These are phyloP conservation scores for Charadrius vociferus DNA, from an alignment of 2,113 vertebrate genomes.

Conservation along the genomic window DNA sequence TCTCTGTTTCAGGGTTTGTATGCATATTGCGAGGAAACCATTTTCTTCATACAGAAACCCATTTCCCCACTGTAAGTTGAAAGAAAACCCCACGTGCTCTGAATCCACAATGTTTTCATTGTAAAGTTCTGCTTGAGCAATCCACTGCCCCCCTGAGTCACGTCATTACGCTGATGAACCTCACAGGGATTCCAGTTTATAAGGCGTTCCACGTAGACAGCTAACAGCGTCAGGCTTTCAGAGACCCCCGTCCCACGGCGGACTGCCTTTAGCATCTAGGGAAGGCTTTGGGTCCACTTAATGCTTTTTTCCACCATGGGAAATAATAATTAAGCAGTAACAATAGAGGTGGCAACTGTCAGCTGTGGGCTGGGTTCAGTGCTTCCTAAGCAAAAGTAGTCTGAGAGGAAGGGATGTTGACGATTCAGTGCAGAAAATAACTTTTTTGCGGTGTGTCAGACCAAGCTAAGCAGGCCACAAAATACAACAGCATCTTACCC, in stretches of 20 bases:
- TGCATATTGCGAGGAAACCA: not conserved
- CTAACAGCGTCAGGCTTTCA: not conserved
- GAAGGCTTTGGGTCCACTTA: not conserved
- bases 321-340: not conserved
- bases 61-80: not conserved
- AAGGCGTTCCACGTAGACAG: accelerated
- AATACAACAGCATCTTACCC: not conserved
- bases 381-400: not conserved
- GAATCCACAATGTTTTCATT: not conserved
- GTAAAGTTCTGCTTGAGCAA: not conserved
- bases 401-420: not conserved
- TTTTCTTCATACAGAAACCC: not conserved
- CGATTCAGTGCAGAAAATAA: not conserved
- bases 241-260: not conserved
- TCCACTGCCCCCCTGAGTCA: not conserved
- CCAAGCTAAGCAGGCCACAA: not conserved
- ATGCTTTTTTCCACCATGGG: not conserved
- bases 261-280: not conserved
- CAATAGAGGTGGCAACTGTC: not conserved
- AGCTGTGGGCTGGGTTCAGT: not conserved
- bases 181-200: not conserved
- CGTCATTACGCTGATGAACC: not conserved
- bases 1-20: not conserved
- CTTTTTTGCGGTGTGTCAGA: not conserved
- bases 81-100: not conserved